Evolutionary conservation across 2,797 vertebrate species (phyloP).

Genomic region (Macropus fuliginosus): DNA sequence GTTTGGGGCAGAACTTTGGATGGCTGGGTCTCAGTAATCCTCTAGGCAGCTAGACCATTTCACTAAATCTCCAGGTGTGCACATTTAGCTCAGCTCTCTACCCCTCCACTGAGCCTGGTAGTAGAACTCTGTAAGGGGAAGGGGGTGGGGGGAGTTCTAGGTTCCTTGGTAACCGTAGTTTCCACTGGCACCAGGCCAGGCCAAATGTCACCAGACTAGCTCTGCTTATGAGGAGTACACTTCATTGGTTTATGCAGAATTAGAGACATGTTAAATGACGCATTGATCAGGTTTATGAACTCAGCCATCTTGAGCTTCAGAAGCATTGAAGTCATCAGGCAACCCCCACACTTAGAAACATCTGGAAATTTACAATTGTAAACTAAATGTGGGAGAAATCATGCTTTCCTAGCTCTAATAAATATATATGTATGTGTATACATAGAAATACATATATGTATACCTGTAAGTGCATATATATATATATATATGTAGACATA

Average conservation of each 20-base stretch:
- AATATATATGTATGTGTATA: background rate
- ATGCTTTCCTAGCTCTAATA: conserved; percentile 40
- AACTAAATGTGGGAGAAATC: background rate
- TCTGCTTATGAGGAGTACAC: background rate
- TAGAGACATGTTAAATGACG: background rate
- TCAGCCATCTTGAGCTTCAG: conserved; percentile 13
- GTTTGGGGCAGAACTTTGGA: background rate
- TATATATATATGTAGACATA: background rate
- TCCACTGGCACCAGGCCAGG: background rate
- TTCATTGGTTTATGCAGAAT: background rate
- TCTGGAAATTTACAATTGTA: conserved; percentile 6
- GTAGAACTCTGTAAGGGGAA: background rate
- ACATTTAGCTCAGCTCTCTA: background rate
- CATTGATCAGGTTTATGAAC: background rate
- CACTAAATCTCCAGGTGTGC: background rate
- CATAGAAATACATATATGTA: background rate
- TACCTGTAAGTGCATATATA: background rate
- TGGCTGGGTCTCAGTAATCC: background rate
- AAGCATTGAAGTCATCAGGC: conserved; percentile 4
- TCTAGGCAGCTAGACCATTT: background rate
- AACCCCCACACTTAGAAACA: background rate
- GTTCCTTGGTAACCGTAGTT: background rate
- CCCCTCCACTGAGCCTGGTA: background rate
- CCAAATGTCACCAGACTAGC: background rate
- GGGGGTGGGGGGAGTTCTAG: background rate